Evolutionary conservation across 2,113 vertebrate species (phyloP).

Genomic region (Antechinus stuartii): DNA sequence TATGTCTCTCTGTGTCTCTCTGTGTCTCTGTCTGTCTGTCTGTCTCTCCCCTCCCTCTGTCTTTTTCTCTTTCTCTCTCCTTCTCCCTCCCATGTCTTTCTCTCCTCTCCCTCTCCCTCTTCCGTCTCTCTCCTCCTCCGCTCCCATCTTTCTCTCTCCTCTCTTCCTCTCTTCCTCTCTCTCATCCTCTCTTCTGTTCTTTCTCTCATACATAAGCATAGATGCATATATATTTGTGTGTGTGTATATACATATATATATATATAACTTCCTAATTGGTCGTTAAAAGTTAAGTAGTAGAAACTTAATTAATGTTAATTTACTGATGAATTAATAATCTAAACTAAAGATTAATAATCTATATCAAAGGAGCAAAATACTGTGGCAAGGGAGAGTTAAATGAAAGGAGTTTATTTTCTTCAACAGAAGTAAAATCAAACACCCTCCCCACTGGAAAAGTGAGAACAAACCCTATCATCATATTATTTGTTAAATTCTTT

Average conservation of each 20-base stretch:
- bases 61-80: background rate
- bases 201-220: too few relatives aligned
- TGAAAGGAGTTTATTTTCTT: background rate
- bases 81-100: too few relatives aligned
- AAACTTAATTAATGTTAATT: background rate
- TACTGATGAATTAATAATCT: background rate
- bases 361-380: background rate
- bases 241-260: background rate
- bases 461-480: background rate
- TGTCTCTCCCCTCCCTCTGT: too few relatives aligned
- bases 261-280: background rate
- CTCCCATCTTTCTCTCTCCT: too few relatives aligned
- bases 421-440: background rate
- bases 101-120: too few relatives aligned
- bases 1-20: background rate
- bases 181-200: too few relatives aligned
- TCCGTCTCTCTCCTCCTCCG: too few relatives aligned
- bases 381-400: background rate
- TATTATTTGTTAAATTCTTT: background rate
- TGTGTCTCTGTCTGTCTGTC: background rate
- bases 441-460: background rate
- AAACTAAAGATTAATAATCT: background rate
- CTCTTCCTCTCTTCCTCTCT: too few relatives aligned
- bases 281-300: background rate
- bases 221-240: too few relatives aligned